Percentiles rank a stretch among this genome's conserved stretches.
Evolutionary conservation across 2,888 invertebrate species (phyloP).

Genomic region (Temnothorax ravouxi): DNA sequence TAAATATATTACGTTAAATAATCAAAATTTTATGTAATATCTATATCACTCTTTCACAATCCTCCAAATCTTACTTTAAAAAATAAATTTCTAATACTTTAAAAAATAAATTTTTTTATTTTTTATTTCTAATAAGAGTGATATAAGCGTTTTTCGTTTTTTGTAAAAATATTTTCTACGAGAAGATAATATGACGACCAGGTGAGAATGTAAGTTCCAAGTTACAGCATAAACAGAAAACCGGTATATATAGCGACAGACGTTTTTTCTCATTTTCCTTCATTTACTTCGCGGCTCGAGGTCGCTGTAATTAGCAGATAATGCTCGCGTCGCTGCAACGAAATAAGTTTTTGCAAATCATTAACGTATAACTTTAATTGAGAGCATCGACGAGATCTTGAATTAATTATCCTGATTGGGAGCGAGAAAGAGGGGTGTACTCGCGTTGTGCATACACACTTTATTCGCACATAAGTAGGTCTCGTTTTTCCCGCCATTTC

Average conservation of each 20-base stretch:
- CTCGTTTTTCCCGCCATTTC: slow-evolving; percentile 59
- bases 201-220: slow-evolving; percentile 28
- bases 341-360: slow-evolving; percentile 84
- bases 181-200: neutral
- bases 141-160: neutral
- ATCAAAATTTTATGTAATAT: neutral
- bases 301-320: slow-evolving; percentile 83
- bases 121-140: neutral
- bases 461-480: slow-evolving; percentile 53
- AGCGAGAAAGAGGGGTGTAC: slow-evolving; percentile 40
- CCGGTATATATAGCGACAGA: neutral
- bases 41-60: neutral
- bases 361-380: slow-evolving; percentile 84
- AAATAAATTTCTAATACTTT: neutral
- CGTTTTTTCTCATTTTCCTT: slow-evolving; percentile 68
- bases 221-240: slow-evolving; percentile 21
- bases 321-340: slow-evolving; percentile 74
- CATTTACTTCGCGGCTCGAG: slow-evolving; percentile 71
- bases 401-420: slow-evolving; percentile 83
- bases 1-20: neutral
- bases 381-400: slow-evolving; percentile 76
- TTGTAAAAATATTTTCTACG: neutral
- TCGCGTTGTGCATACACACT: slow-evolving; percentile 22
- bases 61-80: neutral
- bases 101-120: neutral